Conservation (phyloP, 2,888 invertebrate genomes). For the Eulithis prunata region DNA sequence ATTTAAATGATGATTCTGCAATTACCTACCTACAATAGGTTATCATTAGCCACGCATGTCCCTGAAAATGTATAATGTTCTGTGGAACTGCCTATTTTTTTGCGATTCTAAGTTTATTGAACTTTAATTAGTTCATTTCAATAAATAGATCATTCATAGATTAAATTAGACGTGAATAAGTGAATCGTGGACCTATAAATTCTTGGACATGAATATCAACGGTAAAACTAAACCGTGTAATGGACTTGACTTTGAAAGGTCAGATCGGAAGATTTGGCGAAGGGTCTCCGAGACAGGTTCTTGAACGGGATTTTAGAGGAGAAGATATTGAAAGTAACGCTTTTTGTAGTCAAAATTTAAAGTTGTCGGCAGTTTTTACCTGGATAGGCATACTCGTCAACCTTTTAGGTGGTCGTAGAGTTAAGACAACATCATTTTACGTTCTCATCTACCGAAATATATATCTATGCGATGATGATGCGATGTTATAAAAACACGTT, state of each 20-base stretch:
- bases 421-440: too few species aligned
- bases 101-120: too few species aligned
- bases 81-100: too few species aligned
- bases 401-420: too few species aligned
- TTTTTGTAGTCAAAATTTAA: slow-evolving; percentile 4
- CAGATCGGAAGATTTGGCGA: slow-evolving; percentile 36
- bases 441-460: too few species aligned
- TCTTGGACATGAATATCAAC: slow-evolving; percentile 10
- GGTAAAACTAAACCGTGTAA: slow-evolving; percentile 28
- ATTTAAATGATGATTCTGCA: slow-evolving; percentile 12
- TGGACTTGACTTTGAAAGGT: slow-evolving; percentile 41
- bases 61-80: neutral
- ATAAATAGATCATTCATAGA: neutral
- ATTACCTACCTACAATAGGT: neutral
- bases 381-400: too few species aligned
- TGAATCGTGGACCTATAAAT: neutral
- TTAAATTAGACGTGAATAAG: neutral
- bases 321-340: slow-evolving; percentile 1
- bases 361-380: neutral
- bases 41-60: slow-evolving; percentile 4
- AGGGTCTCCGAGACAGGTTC: slow-evolving; percentile 33
- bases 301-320: slow-evolving; percentile 17
- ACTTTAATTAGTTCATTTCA: too few species aligned
- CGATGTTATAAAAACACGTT: too few species aligned
- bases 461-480: too few species aligned